These are phyloP conservation scores for Bombus difficillimus DNA, from an alignment of 1,140 invertebrate genomes.

Conservation along the genomic window DNA sequence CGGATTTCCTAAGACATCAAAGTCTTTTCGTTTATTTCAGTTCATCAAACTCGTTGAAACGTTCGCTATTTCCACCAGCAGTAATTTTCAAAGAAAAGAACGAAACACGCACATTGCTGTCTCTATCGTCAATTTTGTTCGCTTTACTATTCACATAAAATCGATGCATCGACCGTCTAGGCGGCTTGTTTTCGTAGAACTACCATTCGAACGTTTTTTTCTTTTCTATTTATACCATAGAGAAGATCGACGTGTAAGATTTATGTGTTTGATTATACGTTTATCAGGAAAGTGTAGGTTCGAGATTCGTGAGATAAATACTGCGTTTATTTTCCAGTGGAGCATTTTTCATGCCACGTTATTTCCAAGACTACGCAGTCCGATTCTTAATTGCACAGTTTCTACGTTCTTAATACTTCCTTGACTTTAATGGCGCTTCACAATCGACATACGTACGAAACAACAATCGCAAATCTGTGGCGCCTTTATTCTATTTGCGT, in stretches of 20 bases:
- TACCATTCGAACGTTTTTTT: no score
- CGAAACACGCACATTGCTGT: background rate
- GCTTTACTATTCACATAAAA: no score
- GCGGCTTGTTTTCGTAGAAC: background rate
- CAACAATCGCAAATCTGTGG: background rate
- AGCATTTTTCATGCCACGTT: background rate
- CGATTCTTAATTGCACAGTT: slow-evolving; percentile 4
- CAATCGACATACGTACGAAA: background rate
- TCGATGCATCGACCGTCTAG: background rate
- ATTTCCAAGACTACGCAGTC: background rate
- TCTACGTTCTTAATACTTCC: background rate
- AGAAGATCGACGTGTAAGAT: no score
- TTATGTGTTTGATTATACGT: background rate
- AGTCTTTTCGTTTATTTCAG: background rate
- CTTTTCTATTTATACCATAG: no score
- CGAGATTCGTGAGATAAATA: background rate
- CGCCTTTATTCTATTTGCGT: background rate
- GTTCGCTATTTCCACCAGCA: background rate
- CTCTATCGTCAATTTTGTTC: background rate
- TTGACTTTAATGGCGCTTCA: background rate
- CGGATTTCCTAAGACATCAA: background rate
- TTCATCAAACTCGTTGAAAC: background rate
- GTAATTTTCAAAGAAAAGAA: background rate
- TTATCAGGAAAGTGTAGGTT: background rate
- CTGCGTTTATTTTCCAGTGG: background rate